Conservation (phyloP, 2,888 invertebrate species). For the Acanthosoma haemorrhoidale region DNA sequence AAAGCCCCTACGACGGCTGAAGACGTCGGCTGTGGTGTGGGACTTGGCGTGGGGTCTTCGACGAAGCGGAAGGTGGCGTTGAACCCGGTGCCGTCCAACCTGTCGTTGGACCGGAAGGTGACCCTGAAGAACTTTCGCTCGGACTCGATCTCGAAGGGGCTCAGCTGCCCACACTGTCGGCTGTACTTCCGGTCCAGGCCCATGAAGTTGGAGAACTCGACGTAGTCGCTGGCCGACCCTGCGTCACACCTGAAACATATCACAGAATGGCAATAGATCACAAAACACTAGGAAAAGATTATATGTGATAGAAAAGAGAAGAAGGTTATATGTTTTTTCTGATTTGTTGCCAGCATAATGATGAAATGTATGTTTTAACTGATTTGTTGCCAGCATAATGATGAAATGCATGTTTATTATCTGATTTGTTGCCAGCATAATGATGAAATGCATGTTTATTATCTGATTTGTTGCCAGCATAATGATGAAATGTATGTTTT, state of each 20-base stretch:
- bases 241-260: constrained; percentile 76
- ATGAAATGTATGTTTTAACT: too few species aligned
- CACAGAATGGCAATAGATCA: too few species aligned
- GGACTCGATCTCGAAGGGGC: constrained; percentile 75
- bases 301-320: too few species aligned
- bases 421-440: too few species aligned
- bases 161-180: constrained; percentile 80
- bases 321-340: too few species aligned
- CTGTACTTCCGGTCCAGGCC: constrained; percentile 83
- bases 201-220: constrained; percentile 93
- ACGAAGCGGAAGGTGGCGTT: constrained; percentile 85
- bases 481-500: too few species aligned
- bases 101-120: constrained; percentile 88
- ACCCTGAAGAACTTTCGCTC: constrained; percentile 91
- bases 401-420: too few species aligned
- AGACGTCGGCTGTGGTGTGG: constrained; percentile 38
- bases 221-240: constrained; percentile 87
- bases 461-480: too few species aligned
- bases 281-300: too few species aligned
- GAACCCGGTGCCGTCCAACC: constrained; percentile 90
- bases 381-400: too few species aligned
- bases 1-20: not conserved
- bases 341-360: too few species aligned
- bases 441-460: too few species aligned
- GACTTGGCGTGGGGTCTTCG: constrained; percentile 49